Conservation (phyloP, 1,140 invertebrate genomes). For the Plutomurus gul region DNA sequence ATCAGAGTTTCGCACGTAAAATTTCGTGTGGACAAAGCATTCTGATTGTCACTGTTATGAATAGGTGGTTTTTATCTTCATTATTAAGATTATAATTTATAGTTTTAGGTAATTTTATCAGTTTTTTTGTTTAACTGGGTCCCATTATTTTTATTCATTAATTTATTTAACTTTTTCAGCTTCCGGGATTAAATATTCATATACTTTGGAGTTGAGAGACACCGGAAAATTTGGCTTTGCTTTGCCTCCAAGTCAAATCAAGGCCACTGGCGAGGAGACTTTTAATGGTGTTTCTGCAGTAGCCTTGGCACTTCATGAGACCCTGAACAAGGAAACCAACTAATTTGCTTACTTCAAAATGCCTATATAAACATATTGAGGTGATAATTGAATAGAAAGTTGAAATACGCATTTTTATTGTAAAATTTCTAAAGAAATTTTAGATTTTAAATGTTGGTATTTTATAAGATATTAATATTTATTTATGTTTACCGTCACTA, state of each 20-base stretch:
- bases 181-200: constrained; percentile 83
- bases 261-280: constrained; percentile 81
- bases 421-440: no score
- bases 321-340: neutral
- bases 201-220: constrained; percentile 78
- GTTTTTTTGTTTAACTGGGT: neutral
- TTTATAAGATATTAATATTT: no score
- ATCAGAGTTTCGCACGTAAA: no score
- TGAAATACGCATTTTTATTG: no score
- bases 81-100: neutral
- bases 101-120: constrained; percentile 58
- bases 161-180: no score
- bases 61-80: neutral
- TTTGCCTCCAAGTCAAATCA: constrained; percentile 79
- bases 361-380: no score
- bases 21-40: no score
- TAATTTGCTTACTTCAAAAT: neutral
- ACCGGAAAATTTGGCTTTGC: constrained; percentile 86
- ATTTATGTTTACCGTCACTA: no score
- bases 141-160: no score
- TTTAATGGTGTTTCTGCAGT: constrained; percentile 77
- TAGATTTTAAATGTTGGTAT: no score
- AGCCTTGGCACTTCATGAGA: constrained; percentile 58
- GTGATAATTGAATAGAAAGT: no score
- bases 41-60: neutral